Conservation (phyloP, 2,113 vertebrate species). For the Cygnus atratus region DNA sequence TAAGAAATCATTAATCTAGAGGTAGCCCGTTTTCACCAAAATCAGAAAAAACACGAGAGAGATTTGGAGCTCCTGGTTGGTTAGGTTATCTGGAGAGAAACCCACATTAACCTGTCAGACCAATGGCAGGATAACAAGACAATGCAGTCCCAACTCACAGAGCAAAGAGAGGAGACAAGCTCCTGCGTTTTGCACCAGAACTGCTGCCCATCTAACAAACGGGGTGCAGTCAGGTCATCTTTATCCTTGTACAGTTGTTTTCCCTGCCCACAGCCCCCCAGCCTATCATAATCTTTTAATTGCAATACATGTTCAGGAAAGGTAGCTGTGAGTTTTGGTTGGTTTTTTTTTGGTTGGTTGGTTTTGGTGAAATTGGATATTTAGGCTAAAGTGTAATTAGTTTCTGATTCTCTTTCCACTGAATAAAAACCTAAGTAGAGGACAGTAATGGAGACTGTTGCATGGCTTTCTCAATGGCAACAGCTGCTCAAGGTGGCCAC, state of each 20-base stretch:
- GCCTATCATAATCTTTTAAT: background rate
- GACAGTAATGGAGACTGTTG: background rate
- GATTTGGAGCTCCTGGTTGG: background rate
- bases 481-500: background rate
- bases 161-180: background rate
- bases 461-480: background rate
- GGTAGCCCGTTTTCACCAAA: background rate
- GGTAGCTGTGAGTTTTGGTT: background rate
- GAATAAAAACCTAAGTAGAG: background rate
- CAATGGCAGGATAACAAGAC: accelerated
- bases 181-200: background rate
- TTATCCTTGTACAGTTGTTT: background rate
- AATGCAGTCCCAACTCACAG: background rate
- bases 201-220: background rate
- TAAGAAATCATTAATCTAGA: background rate
- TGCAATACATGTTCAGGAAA: background rate
- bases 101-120: background rate
- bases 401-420: background rate
- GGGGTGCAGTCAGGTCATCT: background rate
- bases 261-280: background rate
- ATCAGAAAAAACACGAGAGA: background rate
- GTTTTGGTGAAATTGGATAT: background rate
- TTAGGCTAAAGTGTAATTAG: background rate
- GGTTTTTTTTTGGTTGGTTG: background rate
- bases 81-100: background rate